Conservation (phyloP, 2,113 vertebrate genomes). For the Conger conger region DNA sequence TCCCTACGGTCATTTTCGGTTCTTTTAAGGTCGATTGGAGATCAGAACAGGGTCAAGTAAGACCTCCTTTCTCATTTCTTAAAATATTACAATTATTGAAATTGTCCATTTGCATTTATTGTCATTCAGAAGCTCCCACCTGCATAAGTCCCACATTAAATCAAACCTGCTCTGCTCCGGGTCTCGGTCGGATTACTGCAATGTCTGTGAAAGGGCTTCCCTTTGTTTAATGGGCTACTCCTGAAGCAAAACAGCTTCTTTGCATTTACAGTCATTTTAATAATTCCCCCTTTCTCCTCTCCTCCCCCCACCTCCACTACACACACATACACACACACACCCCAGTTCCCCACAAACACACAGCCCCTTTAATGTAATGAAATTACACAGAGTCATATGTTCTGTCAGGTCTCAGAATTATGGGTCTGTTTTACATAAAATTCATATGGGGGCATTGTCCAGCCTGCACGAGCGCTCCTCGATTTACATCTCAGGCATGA, state of each 20-base stretch:
- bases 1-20: not conserved
- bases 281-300: constrained; percentile 4
- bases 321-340: constrained; percentile 45
- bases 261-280: constrained; percentile 53
- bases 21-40: constrained; percentile 40
- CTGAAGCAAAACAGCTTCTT: constrained; percentile 32
- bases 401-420: constrained; percentile 66
- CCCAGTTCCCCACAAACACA: constrained; percentile 50
- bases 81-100: constrained; percentile 60
- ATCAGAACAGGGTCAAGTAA: constrained; percentile 26
- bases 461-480: constrained; percentile 65
- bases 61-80: constrained; percentile 36
- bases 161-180: not conserved
- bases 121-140: constrained; percentile 49
- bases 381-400: constrained; percentile 68
- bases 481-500: constrained; percentile 81
- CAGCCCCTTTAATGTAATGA: constrained; percentile 79
- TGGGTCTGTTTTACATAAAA: constrained; percentile 75
- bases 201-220: constrained; percentile 54
- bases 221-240: constrained; percentile 63
- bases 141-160: constrained; percentile 46
- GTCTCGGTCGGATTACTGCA: constrained; percentile 57
- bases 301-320: not conserved
- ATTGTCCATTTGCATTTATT: constrained; percentile 44
- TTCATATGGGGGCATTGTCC: constrained; percentile 66